Percentiles rank a stretch among this genome's conserved stretches.
Evolutionary conservation across 1,140 invertebrate species (phyloP).

Genomic region (Brachionus koreanus): DNA sequence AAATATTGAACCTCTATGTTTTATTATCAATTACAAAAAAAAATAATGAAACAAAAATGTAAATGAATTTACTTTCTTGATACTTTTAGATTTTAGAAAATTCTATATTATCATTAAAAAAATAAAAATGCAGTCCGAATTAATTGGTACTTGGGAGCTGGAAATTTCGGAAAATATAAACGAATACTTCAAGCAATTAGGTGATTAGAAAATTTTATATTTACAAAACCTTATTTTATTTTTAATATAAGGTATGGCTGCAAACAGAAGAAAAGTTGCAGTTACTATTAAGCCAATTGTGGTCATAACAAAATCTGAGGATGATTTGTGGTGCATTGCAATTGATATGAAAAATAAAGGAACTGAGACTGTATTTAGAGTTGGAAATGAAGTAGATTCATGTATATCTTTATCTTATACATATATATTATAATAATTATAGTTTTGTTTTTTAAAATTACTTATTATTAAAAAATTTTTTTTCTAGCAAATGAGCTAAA

Average conservation of each 20-base stretch:
- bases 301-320: neutral
- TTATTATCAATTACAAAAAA: neutral
- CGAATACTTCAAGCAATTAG: slow-evolving; percentile 38
- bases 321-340: slow-evolving; percentile 36
- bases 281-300: slow-evolving; percentile 15
- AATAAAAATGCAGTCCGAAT: neutral
- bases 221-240: neutral
- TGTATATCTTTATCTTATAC: neutral
- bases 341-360: slow-evolving; percentile 44
- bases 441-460: neutral
- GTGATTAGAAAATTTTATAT: neutral
- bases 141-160: slow-evolving; percentile 24
- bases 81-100: neutral
- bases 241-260: slow-evolving; percentile 19
- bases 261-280: neutral
- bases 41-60: neutral
- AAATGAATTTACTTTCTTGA: neutral
- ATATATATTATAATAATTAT: neutral
- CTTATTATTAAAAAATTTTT: neutral
- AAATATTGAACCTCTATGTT: neutral
- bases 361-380: slow-evolving; percentile 33
- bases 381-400: slow-evolving; percentile 33
- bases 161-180: slow-evolving; percentile 39
- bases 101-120: neutral
- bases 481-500: slow-evolving; percentile 32